These are phyloP conservation scores for Trichomalopsis sarcophagae DNA, from an alignment of 1,140 invertebrate genomes.

Conservation along the genomic window DNA sequence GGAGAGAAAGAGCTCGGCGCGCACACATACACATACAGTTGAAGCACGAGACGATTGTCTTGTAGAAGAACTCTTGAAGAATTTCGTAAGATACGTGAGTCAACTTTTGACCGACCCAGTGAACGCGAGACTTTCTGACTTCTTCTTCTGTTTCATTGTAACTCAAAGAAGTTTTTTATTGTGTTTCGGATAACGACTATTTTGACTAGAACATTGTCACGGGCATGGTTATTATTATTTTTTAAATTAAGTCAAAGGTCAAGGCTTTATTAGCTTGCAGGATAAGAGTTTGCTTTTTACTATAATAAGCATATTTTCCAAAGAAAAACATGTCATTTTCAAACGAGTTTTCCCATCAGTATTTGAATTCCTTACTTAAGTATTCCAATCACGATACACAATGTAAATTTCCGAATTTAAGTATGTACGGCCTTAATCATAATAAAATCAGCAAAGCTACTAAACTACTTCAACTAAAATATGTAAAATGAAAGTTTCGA, in stretches of 20 bases:
- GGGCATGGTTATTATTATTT: background rate
- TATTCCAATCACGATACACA: too few relatives aligned
- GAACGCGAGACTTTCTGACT: background rate
- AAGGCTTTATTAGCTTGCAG: background rate
- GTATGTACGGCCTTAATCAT: too few relatives aligned
- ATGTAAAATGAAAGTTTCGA: too few relatives aligned
- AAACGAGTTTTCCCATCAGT: too few relatives aligned
- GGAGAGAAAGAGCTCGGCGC: too few relatives aligned
- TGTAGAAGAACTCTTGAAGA: background rate
- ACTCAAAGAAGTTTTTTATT: background rate
- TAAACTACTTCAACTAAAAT: too few relatives aligned
- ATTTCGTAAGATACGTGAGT: background rate
- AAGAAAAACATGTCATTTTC: too few relatives aligned
- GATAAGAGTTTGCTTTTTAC: too few relatives aligned
- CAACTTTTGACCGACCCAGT: background rate
- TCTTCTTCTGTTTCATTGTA: background rate
- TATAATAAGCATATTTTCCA: too few relatives aligned
- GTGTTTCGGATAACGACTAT: background rate
- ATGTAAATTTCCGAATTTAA: too few relatives aligned
- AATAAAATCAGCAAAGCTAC: too few relatives aligned
- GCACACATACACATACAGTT: background rate
- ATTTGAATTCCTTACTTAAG: too few relatives aligned
- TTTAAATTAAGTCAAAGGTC: background rate
- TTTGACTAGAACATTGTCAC: background rate
- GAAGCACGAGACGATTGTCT: background rate